Evolutionary conservation across 2,113 vertebrate genomes (phyloP), one percentile per base, ranked within the genome.

Genomic region (Corynorhinus townsendii): DNA sequence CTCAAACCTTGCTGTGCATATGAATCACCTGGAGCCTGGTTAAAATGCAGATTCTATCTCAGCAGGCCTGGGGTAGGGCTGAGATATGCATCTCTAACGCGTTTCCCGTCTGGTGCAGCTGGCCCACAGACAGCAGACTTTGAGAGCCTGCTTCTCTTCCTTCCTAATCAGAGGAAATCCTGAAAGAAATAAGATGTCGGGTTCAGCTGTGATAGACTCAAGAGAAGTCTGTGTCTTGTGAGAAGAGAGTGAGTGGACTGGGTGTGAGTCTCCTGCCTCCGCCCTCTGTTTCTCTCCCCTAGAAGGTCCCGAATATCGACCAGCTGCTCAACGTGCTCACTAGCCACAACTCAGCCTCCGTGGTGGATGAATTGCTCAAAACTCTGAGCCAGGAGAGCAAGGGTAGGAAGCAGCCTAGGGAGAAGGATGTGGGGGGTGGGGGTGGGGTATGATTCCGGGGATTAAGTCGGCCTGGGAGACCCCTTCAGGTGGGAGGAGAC

Each of bases 331-430:
- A 98, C 98, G 97, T 98, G 69, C 98, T 98, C 72, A 96, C 98
- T 28, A 98, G 98, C 86, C 80, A 89, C 80, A 94, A 66, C 56
- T 98, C 99, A 7, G 96, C 98, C 96, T 99, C 99, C 94, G 59
- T 62, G 59, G 99, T 99, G 94, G 99, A 99, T 97, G 99, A 98
- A 93, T 98, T 99, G 97, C 98, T 99, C 66, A 98, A 98, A 79
- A 96, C 98, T 94, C 98, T 99, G 98, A 98, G 99, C 79, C 98
- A 98, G 97, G 98, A 99, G 91, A 98, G 97, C 71, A 72, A 98
- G 2, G 99, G 99, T 99, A 97, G 98, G 98, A 89, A 26, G 72
- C 16, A 19, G 47, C 72, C 47, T 6, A 1, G 68, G 47, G 24
- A 52, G 47, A 38, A 54, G 52, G 47, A 35, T 7, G 2, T 38